phyloP scores from a whole-genome alignment of 2,888 invertebrate species.

The Drosophila prostipennis region DNA sequence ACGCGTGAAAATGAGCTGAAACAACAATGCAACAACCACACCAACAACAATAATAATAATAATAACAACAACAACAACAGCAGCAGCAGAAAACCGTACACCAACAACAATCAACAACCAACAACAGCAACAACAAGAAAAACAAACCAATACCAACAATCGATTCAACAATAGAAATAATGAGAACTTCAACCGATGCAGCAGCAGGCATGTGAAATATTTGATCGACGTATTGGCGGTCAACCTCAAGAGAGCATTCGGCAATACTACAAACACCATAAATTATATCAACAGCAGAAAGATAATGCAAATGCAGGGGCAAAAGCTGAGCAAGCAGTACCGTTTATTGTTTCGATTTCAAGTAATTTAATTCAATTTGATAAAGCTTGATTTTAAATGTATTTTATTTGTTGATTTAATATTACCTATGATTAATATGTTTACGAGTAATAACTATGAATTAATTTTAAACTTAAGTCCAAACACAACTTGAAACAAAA shows the following conservation, averaged over 20 bases:
- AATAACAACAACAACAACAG: slow-evolving; percentile 35
- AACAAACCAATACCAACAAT: slow-evolving; percentile 18
- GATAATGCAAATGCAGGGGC: slow-evolving; percentile 33
- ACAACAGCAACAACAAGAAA: slow-evolving; percentile 11
- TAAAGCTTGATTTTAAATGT: slow-evolving; percentile 65
- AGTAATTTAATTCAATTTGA: slow-evolving; percentile 58
- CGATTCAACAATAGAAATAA: slow-evolving; percentile 36
- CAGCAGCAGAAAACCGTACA: slow-evolving; percentile 28
- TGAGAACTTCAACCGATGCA: slow-evolving; percentile 15
- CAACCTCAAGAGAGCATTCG: slow-evolving; percentile 31
- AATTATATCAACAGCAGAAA: slow-evolving; percentile 28
- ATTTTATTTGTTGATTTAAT: slow-evolving; percentile 77
- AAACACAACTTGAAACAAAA: slow-evolving; percentile 30
- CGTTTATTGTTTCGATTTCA: slow-evolving; percentile 65
- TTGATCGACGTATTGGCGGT: slow-evolving; percentile 30
- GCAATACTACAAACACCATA: slow-evolving; percentile 40
- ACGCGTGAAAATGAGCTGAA: slow-evolving; percentile 92
- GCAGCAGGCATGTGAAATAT: slow-evolving; percentile 26
- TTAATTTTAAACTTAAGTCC: slow-evolving; percentile 44
- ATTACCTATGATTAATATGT: slow-evolving; percentile 70
- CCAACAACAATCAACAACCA: slow-evolving; percentile 22
- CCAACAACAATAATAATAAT: slow-evolving; percentile 46
- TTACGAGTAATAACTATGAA: slow-evolving; percentile 52
- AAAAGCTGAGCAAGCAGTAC: slow-evolving; percentile 27
- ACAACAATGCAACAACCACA: slow-evolving; percentile 71